Evolutionary conservation across 1,140 invertebrate genomes (phyloP), one percentile per base, ranked within the genome.

Genomic region (Glossosoma conforme): DNA sequence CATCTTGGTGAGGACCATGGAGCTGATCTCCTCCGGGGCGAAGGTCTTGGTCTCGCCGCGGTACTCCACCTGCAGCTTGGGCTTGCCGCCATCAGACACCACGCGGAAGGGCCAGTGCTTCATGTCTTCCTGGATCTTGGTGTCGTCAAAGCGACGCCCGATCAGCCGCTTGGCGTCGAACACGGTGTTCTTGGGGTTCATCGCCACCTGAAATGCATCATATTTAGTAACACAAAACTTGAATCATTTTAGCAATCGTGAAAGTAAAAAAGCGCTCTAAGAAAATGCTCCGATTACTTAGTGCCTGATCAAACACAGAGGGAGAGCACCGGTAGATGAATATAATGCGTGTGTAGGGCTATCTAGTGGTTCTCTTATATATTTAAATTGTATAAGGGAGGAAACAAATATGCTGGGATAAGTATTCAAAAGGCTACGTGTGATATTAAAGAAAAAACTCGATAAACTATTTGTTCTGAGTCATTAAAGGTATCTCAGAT

Each of bases 101-200:
- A 89, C 85, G 63, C 76, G 74, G 65, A 93, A 93, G 1, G 90
- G 85, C 83, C 88, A 92, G 60, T 86, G 81, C 68, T 87, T 86
- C 54, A 88, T 76, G 62, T 90, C 86, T 28, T 76, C 76, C 65
- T 89, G 84, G 15, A 92, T 84, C 52, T 82, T 81, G 0, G 71
- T 62, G 62, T 92, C 89, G 55, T 89, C 81, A 60, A 81, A 91
- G 59, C 79, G 78, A 21, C 89, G 75, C 2, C 89, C 89, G 50
- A 91, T 89, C 2, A 84, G 67, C 25, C 88, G 78, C 69, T 91
- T 91, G 19, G 88, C 86, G 74, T 92, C 89, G 60, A 88, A 89
- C 11, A 89, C 82, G 2, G 89, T 92, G 65, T 93, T 93, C 56
- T 75, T 75, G 11, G 90, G 89, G 67, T 93, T 93, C 83, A 89